Evolutionary conservation across 2,797 vertebrate genomes (phyloP).

Genomic region (Rhinella marina): DNA sequence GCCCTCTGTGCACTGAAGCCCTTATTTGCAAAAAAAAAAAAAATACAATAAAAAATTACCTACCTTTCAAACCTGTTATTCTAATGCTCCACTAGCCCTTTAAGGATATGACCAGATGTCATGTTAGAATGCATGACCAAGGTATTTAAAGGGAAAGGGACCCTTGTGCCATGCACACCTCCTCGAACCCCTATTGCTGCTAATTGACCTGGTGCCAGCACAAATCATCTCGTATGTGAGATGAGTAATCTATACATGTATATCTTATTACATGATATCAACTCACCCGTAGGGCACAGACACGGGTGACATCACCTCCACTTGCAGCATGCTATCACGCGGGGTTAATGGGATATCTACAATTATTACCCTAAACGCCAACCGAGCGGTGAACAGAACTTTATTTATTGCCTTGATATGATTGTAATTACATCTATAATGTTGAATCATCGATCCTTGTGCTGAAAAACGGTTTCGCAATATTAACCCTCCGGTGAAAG

Average conservation of each 20-base stretch:
- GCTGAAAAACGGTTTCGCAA: not conserved
- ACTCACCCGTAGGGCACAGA: not conserved
- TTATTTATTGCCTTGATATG: not conserved
- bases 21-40: no score
- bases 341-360: not conserved
- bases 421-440: not conserved
- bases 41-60: no score
- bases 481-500: not conserved
- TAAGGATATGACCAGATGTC: no score
- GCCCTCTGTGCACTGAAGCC: no score
- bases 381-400: not conserved
- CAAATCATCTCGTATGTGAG: no score
- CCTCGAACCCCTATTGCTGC: not conserved
- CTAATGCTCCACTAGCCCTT: no score
- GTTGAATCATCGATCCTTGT: not conserved
- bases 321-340: not conserved
- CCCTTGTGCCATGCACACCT: no score
- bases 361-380: no score
- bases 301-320: slow-evolving; percentile 14
- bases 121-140: no score
- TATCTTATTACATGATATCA: not conserved
- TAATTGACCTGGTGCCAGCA: not conserved
- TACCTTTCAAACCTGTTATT: no score
- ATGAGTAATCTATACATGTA: not conserved
- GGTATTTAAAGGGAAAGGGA: no score